Conservation (phyloP, 2,888 invertebrate genomes). For the Pimpla rufipes region DNA sequence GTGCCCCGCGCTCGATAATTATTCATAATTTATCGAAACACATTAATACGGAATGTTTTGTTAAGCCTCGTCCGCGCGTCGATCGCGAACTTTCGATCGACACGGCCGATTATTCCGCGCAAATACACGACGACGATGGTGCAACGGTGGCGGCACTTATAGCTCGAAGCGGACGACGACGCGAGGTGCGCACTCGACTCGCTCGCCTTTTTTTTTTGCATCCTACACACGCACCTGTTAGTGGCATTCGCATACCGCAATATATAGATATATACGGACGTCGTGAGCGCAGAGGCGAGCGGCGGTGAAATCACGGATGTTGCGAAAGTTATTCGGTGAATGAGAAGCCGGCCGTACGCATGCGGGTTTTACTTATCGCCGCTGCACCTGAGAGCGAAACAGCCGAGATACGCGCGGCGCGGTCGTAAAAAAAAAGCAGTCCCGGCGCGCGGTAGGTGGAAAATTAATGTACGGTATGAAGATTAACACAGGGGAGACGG, state of each 20-base stretch:
- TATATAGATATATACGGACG: slow-evolving; percentile 13
- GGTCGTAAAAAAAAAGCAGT: slow-evolving; percentile 54
- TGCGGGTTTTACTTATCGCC: slow-evolving; percentile 39
- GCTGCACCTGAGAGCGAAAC: slow-evolving; percentile 51
- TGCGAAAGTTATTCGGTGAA: slow-evolving; percentile 70
- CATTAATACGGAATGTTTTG: neutral
- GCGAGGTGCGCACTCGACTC: slow-evolving; percentile 55
- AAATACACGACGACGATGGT: slow-evolving; percentile 34
- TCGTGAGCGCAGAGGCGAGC: slow-evolving; percentile 23
- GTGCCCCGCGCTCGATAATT: slow-evolving; percentile 39
- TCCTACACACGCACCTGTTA: slow-evolving; percentile 70
- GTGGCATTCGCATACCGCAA: slow-evolving; percentile 40
- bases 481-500: neutral
- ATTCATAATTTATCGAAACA: slow-evolving; percentile 55
- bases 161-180: slow-evolving; percentile 44
- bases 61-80: too few relatives aligned
- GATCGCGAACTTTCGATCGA: neutral
- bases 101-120: neutral
- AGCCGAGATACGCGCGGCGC: neutral
- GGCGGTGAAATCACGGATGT: slow-evolving; percentile 66
- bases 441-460: slow-evolving; percentile 19
- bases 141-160: too few relatives aligned
- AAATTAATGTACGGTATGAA: slow-evolving; percentile 28
- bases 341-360: slow-evolving; percentile 58
- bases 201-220: slow-evolving; percentile 58